These are phyloP conservation scores for Gymnorhina tibicen DNA, from an alignment of 2,113 vertebrate species.

Conservation along the genomic window DNA sequence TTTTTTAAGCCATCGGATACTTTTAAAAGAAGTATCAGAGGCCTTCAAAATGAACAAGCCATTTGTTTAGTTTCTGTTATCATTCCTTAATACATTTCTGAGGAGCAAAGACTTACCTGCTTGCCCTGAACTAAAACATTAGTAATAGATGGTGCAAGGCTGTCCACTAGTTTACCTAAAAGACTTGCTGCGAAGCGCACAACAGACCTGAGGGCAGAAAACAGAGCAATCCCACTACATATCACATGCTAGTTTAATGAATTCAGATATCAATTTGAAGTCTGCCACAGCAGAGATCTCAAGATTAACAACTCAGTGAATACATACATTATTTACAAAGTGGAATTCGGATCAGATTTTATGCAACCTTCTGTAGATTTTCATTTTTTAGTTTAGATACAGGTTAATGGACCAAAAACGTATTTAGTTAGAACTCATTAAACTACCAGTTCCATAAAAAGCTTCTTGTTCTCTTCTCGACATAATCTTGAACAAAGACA, in stretches of 20 bases:
- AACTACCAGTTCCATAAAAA: slow-evolving; percentile 4
- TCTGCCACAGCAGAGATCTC: neutral
- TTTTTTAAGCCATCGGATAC: neutral
- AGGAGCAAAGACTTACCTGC: slow-evolving; percentile 88
- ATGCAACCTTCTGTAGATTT: neutral
- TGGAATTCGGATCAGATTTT: neutral
- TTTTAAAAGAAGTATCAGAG: neutral
- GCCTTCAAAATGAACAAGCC: neutral
- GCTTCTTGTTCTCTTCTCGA: neutral
- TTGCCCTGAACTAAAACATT: slow-evolving; percentile 99
- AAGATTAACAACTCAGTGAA: neutral
- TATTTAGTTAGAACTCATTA: slow-evolving; percentile 38
- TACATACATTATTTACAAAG: neutral
- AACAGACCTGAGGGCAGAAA: slow-evolving; percentile 92
- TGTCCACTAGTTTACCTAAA: slow-evolving; percentile 99
- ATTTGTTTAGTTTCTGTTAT: slow-evolving; percentile 14
- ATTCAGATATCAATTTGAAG: slow-evolving; percentile 1
- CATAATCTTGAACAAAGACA: neutral
- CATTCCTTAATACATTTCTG: slow-evolving; percentile 33
- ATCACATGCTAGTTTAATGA: slow-evolving; percentile 66
- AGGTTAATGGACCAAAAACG: neutral
- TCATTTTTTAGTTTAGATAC: neutral
- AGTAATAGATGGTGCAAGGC: slow-evolving; percentile 99
- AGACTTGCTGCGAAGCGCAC: slow-evolving; percentile 96
- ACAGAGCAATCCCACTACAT: slow-evolving; percentile 82